These are phyloP conservation scores for Pundamilia nyererei DNA, from an alignment of 2,113 vertebrate species.

Conservation along the genomic window DNA sequence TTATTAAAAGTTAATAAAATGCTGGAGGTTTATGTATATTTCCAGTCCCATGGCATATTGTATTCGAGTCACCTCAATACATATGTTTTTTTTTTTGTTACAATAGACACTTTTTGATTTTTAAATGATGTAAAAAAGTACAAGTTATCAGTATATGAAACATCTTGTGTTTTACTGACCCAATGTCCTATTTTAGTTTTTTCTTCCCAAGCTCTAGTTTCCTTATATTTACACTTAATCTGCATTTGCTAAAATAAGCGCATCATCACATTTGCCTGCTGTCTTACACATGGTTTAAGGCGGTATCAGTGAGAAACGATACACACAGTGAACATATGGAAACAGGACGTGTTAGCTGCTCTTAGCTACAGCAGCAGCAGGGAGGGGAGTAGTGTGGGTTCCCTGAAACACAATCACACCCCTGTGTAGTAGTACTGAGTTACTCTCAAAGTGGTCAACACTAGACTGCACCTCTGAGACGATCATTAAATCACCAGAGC, in stretches of 20 bases:
- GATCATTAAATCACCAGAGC: background rate
- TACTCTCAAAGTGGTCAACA: background rate
- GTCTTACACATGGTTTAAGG: background rate
- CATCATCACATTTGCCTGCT: background rate
- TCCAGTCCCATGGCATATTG: background rate
- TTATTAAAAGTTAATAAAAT: background rate
- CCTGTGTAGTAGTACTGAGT: background rate
- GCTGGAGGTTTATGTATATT: background rate
- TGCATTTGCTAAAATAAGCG: background rate
- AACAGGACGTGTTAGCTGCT: background rate
- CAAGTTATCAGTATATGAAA: background rate
- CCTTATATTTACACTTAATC: background rate
- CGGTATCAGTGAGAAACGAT: background rate
- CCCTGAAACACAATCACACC: background rate
- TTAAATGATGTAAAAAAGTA: background rate
- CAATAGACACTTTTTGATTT: background rate
- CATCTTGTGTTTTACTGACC: background rate
- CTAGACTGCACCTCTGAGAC: background rate
- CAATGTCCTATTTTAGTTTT: background rate
- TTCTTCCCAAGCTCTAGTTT: background rate
- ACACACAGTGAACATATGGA: background rate
- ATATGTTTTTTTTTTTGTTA: background rate
- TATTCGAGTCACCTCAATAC: background rate
- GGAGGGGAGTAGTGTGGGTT: background rate
- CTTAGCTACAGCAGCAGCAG: background rate